phyloP scores from a whole-genome alignment of 30 jellyfish, hydroid and myxozoan species.

The Turritopsis rubra region DNA sequence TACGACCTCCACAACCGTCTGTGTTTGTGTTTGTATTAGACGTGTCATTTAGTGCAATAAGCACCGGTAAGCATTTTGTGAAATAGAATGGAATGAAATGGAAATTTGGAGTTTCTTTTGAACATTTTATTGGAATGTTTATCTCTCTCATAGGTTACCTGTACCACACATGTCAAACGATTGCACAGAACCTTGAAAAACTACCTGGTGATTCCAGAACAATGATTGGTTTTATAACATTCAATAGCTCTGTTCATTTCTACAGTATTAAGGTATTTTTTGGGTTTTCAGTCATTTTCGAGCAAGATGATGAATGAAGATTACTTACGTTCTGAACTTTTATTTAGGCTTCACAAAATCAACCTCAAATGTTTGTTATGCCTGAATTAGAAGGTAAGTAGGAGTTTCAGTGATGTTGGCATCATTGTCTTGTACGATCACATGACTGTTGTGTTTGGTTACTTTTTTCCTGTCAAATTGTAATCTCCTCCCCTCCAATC shows the following conservation, averaged over 20 bases:
- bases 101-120: not conserved
- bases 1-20: slow-evolving; percentile 95
- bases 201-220: slow-evolving; percentile 92
- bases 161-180: slow-evolving; percentile 54
- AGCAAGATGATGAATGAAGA: no score
- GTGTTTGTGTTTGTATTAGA: slow-evolving; percentile 72
- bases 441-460: not conserved
- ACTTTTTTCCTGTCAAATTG: not conserved
- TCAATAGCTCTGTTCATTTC: slow-evolving; percentile 77
- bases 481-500: not conserved
- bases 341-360: slow-evolving; percentile 62
- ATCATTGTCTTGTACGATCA: not conserved
- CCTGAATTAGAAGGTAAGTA: slow-evolving; percentile 82
- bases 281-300: no score
- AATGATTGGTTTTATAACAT: slow-evolving; percentile 77
- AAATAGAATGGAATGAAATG: not conserved
- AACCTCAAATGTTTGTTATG: slow-evolving; percentile 80
- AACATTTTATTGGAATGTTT: no score
- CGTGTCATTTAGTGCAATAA: slow-evolving; percentile 77
- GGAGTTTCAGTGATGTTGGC: not conserved
- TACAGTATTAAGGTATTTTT: slow-evolving; percentile 59
- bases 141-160: slow-evolving; percentile 64
- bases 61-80: slow-evolving; percentile 51
- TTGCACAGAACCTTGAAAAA: slow-evolving; percentile 54
- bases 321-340: no score